Evolutionary conservation across 2,797 vertebrate genomes (phyloP), one percentile per base, ranked within the genome.

Genomic region (Knipowitschia caucasica): DNA sequence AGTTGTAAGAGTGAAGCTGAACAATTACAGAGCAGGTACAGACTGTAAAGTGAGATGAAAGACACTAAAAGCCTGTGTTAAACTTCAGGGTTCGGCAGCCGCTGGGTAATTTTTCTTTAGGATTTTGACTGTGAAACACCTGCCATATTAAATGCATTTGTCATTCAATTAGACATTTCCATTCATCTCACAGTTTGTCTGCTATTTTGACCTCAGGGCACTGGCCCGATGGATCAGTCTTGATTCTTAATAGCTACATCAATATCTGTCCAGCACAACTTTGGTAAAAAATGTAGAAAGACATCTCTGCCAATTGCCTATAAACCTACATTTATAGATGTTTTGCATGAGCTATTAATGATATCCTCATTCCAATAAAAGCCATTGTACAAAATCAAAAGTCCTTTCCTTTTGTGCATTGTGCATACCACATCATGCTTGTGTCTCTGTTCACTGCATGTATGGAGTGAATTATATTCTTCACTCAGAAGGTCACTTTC

Each of bases 31-130:
- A 38, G 24, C 24, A 38, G 50, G 50, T 52, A 18, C 50, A 52
- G 50, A 52, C 34, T 52, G 50, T 52, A 52, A 52, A 38, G 50
- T 52, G 21, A 33, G 46, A 26, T 52, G 34, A 52, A 52, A 52
- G 50, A 38, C 34, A 52, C 24, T 38, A 52, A 52, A 39, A 38
- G 24, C 23, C 23, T 52, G 23, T 39, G 50, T 52, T 38, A 26
- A 52, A 52, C 49, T 36, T 25, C n/a, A 10, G 49, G 49, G 15
- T 36, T 8, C 49, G 8, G 23, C 15, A 4, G n/a, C 14, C 31
- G 14, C 23, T 12, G 25, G 30, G 39, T 44, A 7, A 53, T 54
- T 23, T 54, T 42, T 54, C 52, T 43, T 42, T 50, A 7, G 23
- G 31, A 15, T 26, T 35, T 31, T 50, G 31, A 50, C 49, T 15